Evolutionary conservation across 2,888 invertebrate genomes (phyloP).

Genomic region (Heteromyza rotundicornis): DNA sequence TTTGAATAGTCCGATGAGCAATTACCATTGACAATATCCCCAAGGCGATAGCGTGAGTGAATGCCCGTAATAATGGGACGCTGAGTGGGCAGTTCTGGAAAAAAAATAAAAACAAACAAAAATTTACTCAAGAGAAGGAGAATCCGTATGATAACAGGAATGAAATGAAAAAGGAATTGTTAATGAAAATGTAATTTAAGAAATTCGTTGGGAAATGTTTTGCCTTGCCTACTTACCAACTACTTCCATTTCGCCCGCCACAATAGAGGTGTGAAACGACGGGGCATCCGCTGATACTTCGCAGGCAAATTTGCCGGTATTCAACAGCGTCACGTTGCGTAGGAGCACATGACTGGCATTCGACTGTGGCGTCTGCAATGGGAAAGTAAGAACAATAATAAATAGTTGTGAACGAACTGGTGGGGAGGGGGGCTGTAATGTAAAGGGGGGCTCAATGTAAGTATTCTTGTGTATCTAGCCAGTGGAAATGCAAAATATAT

Average conservation of each 20-base stretch:
- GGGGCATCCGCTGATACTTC: conserved; percentile 63
- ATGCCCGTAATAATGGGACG: conserved; percentile 66
- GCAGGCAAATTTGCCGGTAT: conserved; percentile 60
- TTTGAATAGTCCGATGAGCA: conserved; percentile 66
- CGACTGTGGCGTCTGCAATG: conserved; percentile 52
- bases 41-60: conserved; percentile 65
- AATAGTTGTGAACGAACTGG: not conserved
- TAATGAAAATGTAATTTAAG: not conserved
- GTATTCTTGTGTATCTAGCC: not conserved
- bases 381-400: no score
- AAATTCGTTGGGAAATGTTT: not conserved
- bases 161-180: not conserved
- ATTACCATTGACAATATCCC: conserved; percentile 65
- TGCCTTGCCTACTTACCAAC: conserved; percentile 61
- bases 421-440: conserved; percentile 1
- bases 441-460: not conserved
- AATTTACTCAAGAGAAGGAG: not conserved
- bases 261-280: conserved; percentile 59
- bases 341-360: conserved; percentile 60
- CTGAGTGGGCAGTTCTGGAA: conserved; percentile 64
- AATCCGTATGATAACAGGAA: not conserved
- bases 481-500: not conserved
- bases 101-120: conserved; percentile 1
- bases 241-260: conserved; percentile 60
- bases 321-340: conserved; percentile 54